phyloP scores from a whole-genome alignment of 2,888 invertebrate genomes.

The Acrocera orbiculus region DNA sequence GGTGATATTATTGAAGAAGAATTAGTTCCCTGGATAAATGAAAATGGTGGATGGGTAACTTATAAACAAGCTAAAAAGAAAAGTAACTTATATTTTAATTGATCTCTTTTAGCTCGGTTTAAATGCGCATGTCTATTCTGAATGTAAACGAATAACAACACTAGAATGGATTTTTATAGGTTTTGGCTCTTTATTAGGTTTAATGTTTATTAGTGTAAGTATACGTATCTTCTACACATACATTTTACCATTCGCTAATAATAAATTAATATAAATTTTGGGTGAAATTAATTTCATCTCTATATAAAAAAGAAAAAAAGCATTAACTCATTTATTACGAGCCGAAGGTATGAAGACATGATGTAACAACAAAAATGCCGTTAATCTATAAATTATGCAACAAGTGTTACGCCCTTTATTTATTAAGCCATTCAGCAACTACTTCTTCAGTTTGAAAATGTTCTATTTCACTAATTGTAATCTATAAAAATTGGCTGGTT shows the following conservation, averaged over 20 bases:
- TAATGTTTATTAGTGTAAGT: conserved; percentile 24
- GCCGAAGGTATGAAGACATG: too few species aligned
- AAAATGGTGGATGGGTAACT: conserved; percentile 74
- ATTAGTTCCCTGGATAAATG: conserved; percentile 58
- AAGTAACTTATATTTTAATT: conserved; percentile 2
- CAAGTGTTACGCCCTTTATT: too few species aligned
- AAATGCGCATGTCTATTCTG: conserved; percentile 26
- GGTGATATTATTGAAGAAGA: conserved; percentile 53
- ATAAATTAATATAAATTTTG: too few species aligned
- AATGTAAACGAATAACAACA: conserved; percentile 22
- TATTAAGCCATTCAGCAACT: too few species aligned
- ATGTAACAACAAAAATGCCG: too few species aligned
- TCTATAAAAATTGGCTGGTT: too few species aligned
- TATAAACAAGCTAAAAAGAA: neutral
- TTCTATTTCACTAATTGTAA: conserved; percentile 19
- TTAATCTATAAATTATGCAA: too few species aligned
- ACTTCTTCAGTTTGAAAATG: conserved; percentile 25
- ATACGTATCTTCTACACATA: too few species aligned
- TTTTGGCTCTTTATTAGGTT: conserved; percentile 23
- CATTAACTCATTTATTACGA: too few species aligned
- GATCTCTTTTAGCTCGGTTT: conserved; percentile 20
- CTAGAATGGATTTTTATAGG: conserved; percentile 27
- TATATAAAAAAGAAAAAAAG: too few species aligned
- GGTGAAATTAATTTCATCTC: too few species aligned
- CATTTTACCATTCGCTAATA: too few species aligned